Conservation (phyloP, 2,888 invertebrate genomes). For the Druceiella hillmani region DNA sequence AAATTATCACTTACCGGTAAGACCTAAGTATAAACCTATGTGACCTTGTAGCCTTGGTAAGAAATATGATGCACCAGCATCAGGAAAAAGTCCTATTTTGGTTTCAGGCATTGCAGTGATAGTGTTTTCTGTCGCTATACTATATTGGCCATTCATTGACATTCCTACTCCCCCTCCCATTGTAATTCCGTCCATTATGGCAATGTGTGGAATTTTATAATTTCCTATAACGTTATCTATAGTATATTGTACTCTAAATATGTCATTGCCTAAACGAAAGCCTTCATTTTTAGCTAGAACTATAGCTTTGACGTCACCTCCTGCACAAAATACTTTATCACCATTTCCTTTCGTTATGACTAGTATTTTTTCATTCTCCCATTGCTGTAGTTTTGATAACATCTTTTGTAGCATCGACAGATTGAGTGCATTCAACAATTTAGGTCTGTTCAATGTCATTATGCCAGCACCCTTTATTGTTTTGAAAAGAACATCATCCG, state of each 20-base stretch:
- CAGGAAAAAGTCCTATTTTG: conserved; percentile 82
- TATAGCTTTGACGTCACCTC: conserved; percentile 78
- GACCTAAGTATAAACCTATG: conserved; percentile 72
- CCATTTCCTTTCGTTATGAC: conserved; percentile 66
- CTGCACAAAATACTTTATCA: conserved; percentile 88
- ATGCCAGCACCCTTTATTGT: conserved; percentile 42
- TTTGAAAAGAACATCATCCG: conserved; percentile 25
- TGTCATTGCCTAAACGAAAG: conserved; percentile 46
- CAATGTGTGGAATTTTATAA: conserved; percentile 73
- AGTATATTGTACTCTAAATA: conserved; percentile 73
- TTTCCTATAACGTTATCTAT: conserved; percentile 73
- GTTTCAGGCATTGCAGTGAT: conserved; percentile 94
- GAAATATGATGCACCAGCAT: conserved; percentile 83
- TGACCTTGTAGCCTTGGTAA: conserved; percentile 68
- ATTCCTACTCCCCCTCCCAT: conserved; percentile 92
- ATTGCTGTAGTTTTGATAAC: conserved; percentile 57
- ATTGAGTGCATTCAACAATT: conserved; percentile 62
- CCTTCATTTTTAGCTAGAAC: conserved; percentile 53
- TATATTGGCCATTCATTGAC: conserved; percentile 79
- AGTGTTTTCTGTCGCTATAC: conserved; percentile 82
- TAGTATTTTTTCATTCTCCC: conserved; percentile 55
- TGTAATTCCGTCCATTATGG: conserved; percentile 80
- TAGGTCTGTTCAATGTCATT: conserved; percentile 59
- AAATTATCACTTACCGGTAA: conserved; percentile 55
- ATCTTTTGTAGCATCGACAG: conserved; percentile 63